Conservation (phyloP, 2,888 invertebrate genomes). For the Patella caerulea region DNA sequence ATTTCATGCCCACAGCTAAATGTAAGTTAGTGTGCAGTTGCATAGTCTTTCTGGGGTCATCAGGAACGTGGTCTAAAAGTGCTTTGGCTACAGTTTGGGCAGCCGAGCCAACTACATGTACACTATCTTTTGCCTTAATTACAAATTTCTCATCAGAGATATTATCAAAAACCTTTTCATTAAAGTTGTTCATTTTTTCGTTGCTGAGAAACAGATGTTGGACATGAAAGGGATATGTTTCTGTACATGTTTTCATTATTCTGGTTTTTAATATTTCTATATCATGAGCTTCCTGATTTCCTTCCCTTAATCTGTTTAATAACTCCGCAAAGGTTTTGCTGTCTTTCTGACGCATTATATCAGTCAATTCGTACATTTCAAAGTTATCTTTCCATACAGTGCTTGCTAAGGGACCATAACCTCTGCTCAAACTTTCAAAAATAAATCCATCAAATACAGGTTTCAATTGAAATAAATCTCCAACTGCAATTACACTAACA, state of each 20-base stretch:
- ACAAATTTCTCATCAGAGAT: constrained; percentile 15
- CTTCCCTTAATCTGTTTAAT: constrained; percentile 42
- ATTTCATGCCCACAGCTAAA: constrained; percentile 25
- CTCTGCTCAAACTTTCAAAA: constrained; percentile 27
- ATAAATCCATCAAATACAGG: constrained; percentile 37
- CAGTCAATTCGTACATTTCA: constrained; percentile 38
- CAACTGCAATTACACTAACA: constrained; percentile 35
- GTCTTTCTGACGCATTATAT: constrained; percentile 42
- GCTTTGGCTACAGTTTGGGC: constrained; percentile 22
- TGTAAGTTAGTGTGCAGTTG: constrained; percentile 25
- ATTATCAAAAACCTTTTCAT: constrained; percentile 16
- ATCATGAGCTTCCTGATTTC: constrained; percentile 37
- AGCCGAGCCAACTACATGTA: constrained; percentile 26
- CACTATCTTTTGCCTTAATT: constrained; percentile 34
- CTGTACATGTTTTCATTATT: constrained; percentile 14
- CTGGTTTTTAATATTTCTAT: constrained; percentile 30
- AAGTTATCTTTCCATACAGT: constrained; percentile 41
- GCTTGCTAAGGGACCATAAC: constrained; percentile 32
- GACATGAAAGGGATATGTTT: constrained; percentile 28
- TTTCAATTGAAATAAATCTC: constrained; percentile 39
- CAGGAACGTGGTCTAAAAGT: constrained; percentile 19
- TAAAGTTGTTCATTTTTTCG: constrained; percentile 30
- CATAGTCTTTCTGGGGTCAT: constrained; percentile 20
- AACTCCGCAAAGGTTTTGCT: constrained; percentile 41
- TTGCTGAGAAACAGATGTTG: constrained; percentile 39